Evolutionary conservation across 1,140 invertebrate genomes (phyloP).

Genomic region (Sitodiplosis mosellana): DNA sequence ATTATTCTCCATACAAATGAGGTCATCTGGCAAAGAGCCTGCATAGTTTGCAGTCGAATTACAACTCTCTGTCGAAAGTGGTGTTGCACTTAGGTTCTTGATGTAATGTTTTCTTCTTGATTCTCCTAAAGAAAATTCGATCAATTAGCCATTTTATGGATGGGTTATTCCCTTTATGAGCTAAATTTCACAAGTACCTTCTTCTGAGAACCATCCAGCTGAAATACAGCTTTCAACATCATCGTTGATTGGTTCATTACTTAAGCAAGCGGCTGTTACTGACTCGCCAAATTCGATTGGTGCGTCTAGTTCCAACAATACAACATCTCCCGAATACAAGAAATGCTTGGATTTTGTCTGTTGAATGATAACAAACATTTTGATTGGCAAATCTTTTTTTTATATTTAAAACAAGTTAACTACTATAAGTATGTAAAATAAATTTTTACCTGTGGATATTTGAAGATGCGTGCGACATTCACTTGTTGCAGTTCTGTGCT

Average conservation of each 20-base stretch:
- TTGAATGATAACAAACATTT: too few species aligned
- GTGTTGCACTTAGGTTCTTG: constrained; percentile 28
- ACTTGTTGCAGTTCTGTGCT: background rate
- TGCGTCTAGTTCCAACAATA: constrained; percentile 30
- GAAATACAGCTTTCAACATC: background rate
- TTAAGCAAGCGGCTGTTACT: constrained; percentile 36
- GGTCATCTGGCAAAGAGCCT: constrained; percentile 31
- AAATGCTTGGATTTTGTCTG: constrained; percentile 40
- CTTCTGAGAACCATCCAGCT: background rate
- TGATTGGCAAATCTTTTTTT: too few species aligned
- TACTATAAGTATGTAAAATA: too few species aligned
- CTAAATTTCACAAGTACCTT: background rate
- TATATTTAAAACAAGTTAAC: too few species aligned
- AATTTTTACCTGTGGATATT: background rate
- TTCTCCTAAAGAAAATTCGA: background rate
- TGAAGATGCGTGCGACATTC: background rate
- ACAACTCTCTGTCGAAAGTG: constrained; percentile 31
- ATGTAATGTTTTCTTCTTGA: background rate
- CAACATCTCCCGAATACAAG: constrained; percentile 37
- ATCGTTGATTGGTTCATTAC: constrained; percentile 27
- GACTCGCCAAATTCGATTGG: constrained; percentile 32
- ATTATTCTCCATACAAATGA: constrained; percentile 37
- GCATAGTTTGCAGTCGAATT: constrained; percentile 40
- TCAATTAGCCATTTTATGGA: background rate
- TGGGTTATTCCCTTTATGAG: background rate